Percentiles rank a stretch among this genome's conserved stretches.
phyloP scores from a whole-genome alignment of 2,113 vertebrate species.

The Macquaria ambigua region DNA sequence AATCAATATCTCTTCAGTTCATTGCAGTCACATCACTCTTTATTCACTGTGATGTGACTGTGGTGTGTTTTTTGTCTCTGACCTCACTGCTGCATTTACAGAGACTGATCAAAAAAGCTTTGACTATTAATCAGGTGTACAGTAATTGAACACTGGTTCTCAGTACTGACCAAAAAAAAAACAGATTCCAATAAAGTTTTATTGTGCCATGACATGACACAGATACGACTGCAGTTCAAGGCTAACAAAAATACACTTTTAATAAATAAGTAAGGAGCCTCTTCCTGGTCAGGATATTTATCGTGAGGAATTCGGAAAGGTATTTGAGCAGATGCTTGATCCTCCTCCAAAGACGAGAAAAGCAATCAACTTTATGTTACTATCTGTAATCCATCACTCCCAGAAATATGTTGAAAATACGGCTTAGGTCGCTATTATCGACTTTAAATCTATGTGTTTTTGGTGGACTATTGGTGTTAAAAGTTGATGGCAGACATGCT shows the following conservation, averaged over 20 bases:
- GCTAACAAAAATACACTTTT: neutral
- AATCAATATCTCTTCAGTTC: constrained; percentile 21
- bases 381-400: neutral
- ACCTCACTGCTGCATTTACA: neutral
- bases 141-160: neutral
- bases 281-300: neutral
- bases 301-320: neutral
- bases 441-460: neutral
- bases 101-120: neutral
- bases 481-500: neutral
- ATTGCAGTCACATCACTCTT: neutral
- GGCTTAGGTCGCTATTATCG: neutral
- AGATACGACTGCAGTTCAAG: too few species aligned
- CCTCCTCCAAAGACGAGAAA: neutral
- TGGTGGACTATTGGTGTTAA: neutral
- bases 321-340: neutral
- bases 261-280: neutral
- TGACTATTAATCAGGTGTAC: neutral
- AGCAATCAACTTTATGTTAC: neutral
- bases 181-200: neutral
- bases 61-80: constrained; percentile 14
- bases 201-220: neutral
- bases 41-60: neutral
- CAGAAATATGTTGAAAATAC: neutral
- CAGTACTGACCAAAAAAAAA: neutral